These are phyloP conservation scores for Diachasma alloeum DNA, from an alignment of 1,140 invertebrate species.

Conservation along the genomic window DNA sequence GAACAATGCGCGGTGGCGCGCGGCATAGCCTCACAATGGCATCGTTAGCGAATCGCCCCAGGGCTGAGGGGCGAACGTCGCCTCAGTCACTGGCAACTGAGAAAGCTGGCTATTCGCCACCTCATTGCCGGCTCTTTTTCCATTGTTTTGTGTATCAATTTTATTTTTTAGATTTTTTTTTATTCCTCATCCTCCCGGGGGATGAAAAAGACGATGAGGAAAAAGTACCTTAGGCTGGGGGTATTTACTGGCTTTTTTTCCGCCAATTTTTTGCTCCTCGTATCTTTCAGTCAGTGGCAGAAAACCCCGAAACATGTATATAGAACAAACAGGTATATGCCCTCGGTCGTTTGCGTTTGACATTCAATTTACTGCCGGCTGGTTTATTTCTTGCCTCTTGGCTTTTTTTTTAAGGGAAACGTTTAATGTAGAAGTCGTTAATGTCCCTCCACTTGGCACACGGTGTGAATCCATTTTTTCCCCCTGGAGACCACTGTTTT, in stretches of 20 bases:
- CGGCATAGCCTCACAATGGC: slow-evolving; percentile 53
- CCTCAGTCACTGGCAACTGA: background rate
- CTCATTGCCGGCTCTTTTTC: slow-evolving; percentile 9
- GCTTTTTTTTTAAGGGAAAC: slow-evolving; percentile 1
- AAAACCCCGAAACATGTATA: slow-evolving; percentile 3
- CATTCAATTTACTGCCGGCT: slow-evolving; percentile 32
- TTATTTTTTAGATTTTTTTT: background rate
- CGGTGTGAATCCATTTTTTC: slow-evolving; percentile 11
- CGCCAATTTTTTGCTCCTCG: background rate
- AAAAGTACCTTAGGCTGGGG: background rate
- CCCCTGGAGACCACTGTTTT: background rate
- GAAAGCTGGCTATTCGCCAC: slow-evolving; percentile 19
- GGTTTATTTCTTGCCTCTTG: slow-evolving; percentile 1
- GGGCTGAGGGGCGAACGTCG: slow-evolving; percentile 29
- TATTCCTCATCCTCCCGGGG: background rate
- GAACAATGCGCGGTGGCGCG: slow-evolving; percentile 44
- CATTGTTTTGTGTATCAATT: background rate
- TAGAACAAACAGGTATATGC: background rate
- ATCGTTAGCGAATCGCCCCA: slow-evolving; percentile 60
- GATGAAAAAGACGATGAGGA: background rate
- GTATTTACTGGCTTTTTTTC: background rate
- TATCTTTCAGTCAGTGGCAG: background rate
- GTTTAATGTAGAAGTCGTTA: slow-evolving; percentile 30
- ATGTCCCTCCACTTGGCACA: slow-evolving; percentile 25
- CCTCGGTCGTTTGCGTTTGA: slow-evolving; percentile 24